phyloP scores from a whole-genome alignment of 92 coral and sea anemone species.

The Actinernus sp. region DNA sequence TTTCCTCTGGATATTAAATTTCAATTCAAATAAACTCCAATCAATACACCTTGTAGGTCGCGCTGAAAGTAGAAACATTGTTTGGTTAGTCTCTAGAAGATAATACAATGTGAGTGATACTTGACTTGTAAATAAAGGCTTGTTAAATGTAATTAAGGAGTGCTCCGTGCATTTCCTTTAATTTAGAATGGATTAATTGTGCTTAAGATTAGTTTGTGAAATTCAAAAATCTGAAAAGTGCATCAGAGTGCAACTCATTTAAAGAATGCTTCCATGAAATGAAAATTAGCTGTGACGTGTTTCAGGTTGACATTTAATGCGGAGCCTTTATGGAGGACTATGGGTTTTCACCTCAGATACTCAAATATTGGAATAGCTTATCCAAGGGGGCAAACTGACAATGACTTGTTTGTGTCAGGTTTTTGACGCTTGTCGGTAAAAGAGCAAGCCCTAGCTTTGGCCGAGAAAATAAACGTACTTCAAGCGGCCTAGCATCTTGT shows the following conservation, averaged over 20 bases:
- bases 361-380: too few relatives aligned
- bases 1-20: background rate
- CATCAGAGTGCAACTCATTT: background rate
- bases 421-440: too few relatives aligned
- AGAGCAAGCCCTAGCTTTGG: too few relatives aligned
- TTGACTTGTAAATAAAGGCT: background rate
- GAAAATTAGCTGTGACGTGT: too few relatives aligned
- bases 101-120: background rate
- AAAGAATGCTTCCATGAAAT: background rate
- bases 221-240: background rate
- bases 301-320: too few relatives aligned
- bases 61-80: background rate
- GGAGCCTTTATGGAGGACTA: too few relatives aligned
- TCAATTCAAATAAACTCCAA: background rate
- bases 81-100: background rate
- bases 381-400: too few relatives aligned
- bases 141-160: constrained; percentile 4
- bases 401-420: too few relatives aligned
- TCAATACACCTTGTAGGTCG: background rate
- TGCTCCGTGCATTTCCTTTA: background rate
- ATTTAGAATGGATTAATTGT: background rate
- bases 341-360: too few relatives aligned
- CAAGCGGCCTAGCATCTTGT: too few relatives aligned
- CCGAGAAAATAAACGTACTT: too few relatives aligned
- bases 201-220: background rate